Conservation (phyloP, 2,113 vertebrate genomes). For the Megalops atlanticus region DNA sequence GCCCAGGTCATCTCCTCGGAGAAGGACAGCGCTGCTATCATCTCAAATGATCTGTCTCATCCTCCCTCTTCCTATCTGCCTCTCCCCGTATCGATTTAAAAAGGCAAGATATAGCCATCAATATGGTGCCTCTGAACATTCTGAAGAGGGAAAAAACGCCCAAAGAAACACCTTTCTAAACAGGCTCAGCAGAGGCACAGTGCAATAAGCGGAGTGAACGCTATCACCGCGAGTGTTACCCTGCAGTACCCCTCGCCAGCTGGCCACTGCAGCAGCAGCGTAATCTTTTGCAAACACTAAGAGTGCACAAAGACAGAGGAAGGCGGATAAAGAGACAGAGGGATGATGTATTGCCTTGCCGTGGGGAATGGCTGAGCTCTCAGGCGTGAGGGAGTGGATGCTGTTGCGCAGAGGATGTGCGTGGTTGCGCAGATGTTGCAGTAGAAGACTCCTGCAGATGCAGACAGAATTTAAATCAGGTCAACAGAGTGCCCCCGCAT, state of each 20-base stretch:
- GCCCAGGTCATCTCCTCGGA: background rate
- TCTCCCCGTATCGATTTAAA: background rate
- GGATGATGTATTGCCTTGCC: conserved; percentile 38
- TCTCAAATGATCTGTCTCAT: background rate
- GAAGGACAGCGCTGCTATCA: background rate
- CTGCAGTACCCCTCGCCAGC: too few relatives aligned
- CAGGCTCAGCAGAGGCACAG: background rate
- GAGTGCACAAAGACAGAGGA: conserved; percentile 9
- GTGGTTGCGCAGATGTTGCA: conserved; percentile 48
- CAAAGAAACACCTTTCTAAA: background rate
- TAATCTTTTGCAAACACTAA: background rate
- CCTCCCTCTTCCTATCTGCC: background rate
- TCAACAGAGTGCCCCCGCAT: conserved; percentile 60
- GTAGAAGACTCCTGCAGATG: conserved; percentile 65
- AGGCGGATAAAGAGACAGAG: conserved; percentile 22
- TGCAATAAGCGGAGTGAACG: background rate
- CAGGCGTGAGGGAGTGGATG: conserved; percentile 39
- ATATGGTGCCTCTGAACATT: background rate
- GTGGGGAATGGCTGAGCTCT: conserved; percentile 21
- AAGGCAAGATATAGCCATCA: background rate
- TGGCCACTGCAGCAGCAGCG: background rate
- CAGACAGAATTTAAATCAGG: conserved; percentile 74
- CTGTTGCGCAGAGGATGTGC: conserved; percentile 49
- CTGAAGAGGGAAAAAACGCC: background rate
- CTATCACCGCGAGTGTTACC: too few relatives aligned